Percentiles rank a stretch among this genome's conserved stretches.
phyloP scores from a whole-genome alignment of 2,888 invertebrate genomes.

The Podotricha telesiphe region DNA sequence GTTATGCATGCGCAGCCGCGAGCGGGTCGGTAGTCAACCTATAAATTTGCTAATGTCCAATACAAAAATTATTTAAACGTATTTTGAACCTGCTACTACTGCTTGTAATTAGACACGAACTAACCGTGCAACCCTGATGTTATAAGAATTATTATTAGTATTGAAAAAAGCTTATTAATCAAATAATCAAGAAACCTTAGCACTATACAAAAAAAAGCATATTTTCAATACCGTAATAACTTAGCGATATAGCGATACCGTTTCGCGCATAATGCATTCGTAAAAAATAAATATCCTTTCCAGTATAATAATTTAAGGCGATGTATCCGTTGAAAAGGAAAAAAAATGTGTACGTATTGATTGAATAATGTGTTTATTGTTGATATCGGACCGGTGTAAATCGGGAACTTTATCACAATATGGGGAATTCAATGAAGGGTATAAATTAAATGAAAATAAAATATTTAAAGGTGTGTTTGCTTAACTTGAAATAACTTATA shows the following conservation, averaged over 20 bases:
- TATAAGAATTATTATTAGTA: background rate
- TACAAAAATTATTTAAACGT: too few species aligned
- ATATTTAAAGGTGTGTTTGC: slow-evolving; percentile 49
- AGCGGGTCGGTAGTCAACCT: too few species aligned
- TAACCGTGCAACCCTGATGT: background rate
- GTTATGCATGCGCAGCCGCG: too few species aligned
- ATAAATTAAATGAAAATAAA: slow-evolving; percentile 61
- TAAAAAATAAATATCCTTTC: slow-evolving; percentile 34
- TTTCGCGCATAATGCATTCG: slow-evolving; percentile 22
- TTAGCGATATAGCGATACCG: slow-evolving; percentile 24
- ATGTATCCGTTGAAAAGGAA: slow-evolving; percentile 38
- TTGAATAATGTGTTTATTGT: slow-evolving; percentile 44
- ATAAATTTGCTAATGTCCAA: too few species aligned
- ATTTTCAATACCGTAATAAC: slow-evolving; percentile 7
- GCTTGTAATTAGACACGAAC: background rate
- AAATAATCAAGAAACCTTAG: slow-evolving; percentile 18
- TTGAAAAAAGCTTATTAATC: slow-evolving; percentile 4
- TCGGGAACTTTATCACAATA: slow-evolving; percentile 50
- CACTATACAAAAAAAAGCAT: background rate
- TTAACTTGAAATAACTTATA: slow-evolving; percentile 32
- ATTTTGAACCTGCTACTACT: background rate
- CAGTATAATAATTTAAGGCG: slow-evolving; percentile 35
- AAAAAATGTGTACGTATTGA: slow-evolving; percentile 32
- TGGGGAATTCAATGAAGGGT: slow-evolving; percentile 49
- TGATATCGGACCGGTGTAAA: slow-evolving; percentile 51